Base-by-base conservation (phyloP, 2,888 invertebrate species). In the Matsumyia berberina region DNA sequence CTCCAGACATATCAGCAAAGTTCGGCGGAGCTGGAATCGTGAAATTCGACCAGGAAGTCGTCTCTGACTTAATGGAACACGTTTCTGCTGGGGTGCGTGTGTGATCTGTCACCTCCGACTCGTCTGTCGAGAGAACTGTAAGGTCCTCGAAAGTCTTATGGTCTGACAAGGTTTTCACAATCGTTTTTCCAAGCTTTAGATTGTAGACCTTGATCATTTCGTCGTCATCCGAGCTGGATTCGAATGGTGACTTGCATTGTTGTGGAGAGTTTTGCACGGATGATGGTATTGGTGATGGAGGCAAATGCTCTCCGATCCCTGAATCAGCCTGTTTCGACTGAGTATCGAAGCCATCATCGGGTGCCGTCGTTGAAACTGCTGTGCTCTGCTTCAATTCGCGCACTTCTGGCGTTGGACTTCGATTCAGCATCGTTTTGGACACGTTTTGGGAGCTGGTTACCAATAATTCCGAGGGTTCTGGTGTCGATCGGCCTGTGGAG, bases 151-250 rank as follows among this genome's bases (percentile, higher is more conserved):
- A 51, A 4, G 87, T 85, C 49, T 86, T 87, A 11, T 87, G 87
- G 49, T 88, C 88, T 2, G 77, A 64, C 0, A 87, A 55, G 0
- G 88, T 73, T 55, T 89, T 88, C 8, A 89, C 87, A 29, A 90
- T 88, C 0, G 90, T 91, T 87, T 91, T 89, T 12, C 91, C 90
- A 69, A 91, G 88, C 86, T 91, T 91, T 12, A 92, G 90, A 62
- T 91, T 91, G 74, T 92, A 92, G 9, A 92, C 90, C 78, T 91
- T 91, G 58, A 89, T 85, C 82, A 91, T 89, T 49, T 91, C 91
- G 35, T 91, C 92, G 53, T 92, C 91, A 73, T 92, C 92, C 6
- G 91, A 92, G 51, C 91, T 91, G 11, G 90, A 90, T 73, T 91
- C 91, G n/a, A 89, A 85, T 0, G 87, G 88, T 0, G 88, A 86